Conservation (phyloP, 2,113 vertebrate genomes). For the Centropristis striata region DNA sequence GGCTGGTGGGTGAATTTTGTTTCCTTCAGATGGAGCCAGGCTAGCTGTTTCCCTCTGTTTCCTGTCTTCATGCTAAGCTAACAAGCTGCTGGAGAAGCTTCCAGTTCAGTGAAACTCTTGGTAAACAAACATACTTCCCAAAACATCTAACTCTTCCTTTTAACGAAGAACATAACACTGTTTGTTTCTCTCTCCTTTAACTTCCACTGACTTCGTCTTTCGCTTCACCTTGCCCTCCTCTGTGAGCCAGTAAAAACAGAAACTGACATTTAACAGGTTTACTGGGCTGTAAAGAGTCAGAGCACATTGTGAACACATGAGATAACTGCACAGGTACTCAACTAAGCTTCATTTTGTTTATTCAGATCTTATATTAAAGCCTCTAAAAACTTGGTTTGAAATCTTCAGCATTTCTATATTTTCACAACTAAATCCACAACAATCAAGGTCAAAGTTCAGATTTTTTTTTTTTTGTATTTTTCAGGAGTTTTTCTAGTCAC, state of each 20-base stretch:
- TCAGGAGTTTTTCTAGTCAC: neutral
- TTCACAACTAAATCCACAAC: neutral
- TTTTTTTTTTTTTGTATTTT: neutral
- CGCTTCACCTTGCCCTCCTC: conserved; percentile 26
- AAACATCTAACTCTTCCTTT: neutral
- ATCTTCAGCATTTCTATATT: neutral
- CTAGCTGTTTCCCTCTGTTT: neutral
- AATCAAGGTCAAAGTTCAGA: neutral
- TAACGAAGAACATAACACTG: neutral
- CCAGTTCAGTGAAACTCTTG: neutral
- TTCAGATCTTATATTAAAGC: neutral
- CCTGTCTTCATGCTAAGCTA: neutral
- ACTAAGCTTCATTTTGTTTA: conserved; percentile 17
- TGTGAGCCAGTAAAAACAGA: conserved; percentile 25
- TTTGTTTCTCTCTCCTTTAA: neutral
- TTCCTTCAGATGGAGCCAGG: neutral
- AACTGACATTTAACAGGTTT: conserved; percentile 46
- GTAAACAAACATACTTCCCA: neutral
- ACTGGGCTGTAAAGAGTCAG: conserved; percentile 52
- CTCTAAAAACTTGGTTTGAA: neutral
- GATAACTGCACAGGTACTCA: conserved; percentile 8
- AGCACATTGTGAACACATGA: conserved; percentile 16
- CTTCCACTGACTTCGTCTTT: conserved; percentile 12
- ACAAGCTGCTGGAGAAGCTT: neutral
- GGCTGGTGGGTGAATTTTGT: neutral